Evolutionary conservation across 2,888 invertebrate genomes (phyloP).

Genomic region (Melolontha melolontha): DNA sequence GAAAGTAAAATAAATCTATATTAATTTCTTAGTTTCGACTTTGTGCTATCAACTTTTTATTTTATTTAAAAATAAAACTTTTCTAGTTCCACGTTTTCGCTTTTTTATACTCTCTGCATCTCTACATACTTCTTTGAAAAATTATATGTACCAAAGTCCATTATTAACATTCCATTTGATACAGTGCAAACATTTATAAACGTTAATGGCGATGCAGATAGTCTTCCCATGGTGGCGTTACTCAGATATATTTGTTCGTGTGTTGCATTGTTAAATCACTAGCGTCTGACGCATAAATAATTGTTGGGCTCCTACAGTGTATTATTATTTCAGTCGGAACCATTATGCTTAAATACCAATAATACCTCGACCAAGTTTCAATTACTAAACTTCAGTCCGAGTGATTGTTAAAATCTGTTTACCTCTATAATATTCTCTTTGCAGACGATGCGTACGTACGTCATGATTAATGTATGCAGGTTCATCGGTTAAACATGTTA

Average conservation of each 20-base stretch:
- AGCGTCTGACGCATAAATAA: constrained; percentile 6
- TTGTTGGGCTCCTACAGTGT: constrained; percentile 16
- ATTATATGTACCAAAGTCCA: not conserved
- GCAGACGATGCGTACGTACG: no score
- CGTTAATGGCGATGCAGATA: not conserved
- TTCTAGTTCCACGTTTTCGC: no score
- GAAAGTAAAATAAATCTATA: no score
- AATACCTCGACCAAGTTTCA: constrained; percentile 19
- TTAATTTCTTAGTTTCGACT: no score
- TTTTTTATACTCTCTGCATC: no score
- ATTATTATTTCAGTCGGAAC: constrained; percentile 11
- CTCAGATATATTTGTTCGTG: not conserved
- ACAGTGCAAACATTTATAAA: constrained; percentile 12
- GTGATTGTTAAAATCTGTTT: no score
- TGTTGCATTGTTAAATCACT: not conserved
- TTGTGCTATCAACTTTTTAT: no score
- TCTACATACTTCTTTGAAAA: no score
- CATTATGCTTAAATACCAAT: constrained; percentile 14
- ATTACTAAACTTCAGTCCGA: constrained; percentile 17
- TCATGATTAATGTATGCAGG: no score
- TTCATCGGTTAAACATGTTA: no score
- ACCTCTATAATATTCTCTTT: no score
- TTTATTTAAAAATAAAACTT: no score
- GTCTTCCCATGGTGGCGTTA: not conserved
- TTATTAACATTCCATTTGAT: constrained; percentile 11